Evolutionary conservation across 1,140 invertebrate genomes (phyloP).

Genomic region (Drosophila dunni): DNA sequence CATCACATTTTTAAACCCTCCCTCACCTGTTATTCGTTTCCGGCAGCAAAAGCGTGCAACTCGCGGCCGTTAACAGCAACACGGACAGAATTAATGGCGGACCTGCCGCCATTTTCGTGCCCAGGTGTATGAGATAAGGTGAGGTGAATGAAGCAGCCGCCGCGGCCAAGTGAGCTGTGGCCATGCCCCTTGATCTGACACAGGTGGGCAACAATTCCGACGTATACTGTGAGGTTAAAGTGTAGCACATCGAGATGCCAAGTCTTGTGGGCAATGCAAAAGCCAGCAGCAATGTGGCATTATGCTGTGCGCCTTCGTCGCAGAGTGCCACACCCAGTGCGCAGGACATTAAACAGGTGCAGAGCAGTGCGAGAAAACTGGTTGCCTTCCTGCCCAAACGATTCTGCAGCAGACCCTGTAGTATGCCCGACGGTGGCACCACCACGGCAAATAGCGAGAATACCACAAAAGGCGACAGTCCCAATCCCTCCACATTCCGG

Average conservation of each 20-base stretch:
- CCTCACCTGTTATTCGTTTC: slow-evolving; percentile 73
- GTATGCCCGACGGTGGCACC: slow-evolving; percentile 59
- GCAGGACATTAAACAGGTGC: slow-evolving; percentile 71
- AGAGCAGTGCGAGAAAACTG: slow-evolving; percentile 55
- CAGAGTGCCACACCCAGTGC: slow-evolving; percentile 62
- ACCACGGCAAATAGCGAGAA: slow-evolving; percentile 69
- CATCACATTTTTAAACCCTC: neutral
- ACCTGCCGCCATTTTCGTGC: slow-evolving; percentile 53
- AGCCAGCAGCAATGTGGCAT: slow-evolving; percentile 58
- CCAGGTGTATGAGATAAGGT: slow-evolving; percentile 68
- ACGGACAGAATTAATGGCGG: slow-evolving; percentile 58
- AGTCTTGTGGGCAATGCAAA: slow-evolving; percentile 67
- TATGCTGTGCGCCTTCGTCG: slow-evolving; percentile 49
- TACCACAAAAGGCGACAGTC: slow-evolving; percentile 71
- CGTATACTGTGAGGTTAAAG: slow-evolving; percentile 63
- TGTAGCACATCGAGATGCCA: slow-evolving; percentile 73
- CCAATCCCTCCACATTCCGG: slow-evolving; percentile 66
- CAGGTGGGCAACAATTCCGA: slow-evolving; percentile 70
- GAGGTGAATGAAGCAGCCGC: slow-evolving; percentile 65
- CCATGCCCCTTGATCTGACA: slow-evolving; percentile 66
- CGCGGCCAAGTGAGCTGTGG: slow-evolving; percentile 61
- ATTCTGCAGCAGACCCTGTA: slow-evolving; percentile 66
- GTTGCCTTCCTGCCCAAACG: slow-evolving; percentile 68
- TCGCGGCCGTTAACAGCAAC: slow-evolving; percentile 46
- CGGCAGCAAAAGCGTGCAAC: slow-evolving; percentile 54